phyloP scores from a whole-genome alignment of 1,140 invertebrate species.

The Zaprionus capensis region DNA sequence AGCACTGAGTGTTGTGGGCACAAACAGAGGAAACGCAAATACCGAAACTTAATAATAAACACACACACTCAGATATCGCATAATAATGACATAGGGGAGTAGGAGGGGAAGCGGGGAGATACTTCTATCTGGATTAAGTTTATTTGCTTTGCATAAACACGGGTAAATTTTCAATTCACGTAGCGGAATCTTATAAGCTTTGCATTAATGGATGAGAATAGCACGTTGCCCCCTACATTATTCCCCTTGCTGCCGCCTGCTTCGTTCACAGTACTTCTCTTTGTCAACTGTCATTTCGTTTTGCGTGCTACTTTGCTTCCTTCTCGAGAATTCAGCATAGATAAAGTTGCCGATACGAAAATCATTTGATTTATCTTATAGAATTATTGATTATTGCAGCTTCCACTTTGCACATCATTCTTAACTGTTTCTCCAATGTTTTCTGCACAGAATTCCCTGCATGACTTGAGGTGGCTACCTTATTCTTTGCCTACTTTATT shows the following conservation, averaged over 20 bases:
- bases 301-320: not conserved
- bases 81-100: not conserved
- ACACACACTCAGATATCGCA: conserved; percentile 9
- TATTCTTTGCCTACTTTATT: not conserved
- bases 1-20: not conserved
- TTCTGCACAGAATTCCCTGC: too few relatives aligned
- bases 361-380: not conserved
- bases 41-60: not conserved
- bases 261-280: not conserved
- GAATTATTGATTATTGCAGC: not conserved
- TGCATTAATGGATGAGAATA: conserved; percentile 5
- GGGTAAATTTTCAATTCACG: conserved; percentile 9
- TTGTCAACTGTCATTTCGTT: not conserved
- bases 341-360: not conserved
- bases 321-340: not conserved
- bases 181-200: conserved; percentile 1
- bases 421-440: not conserved
- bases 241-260: too few relatives aligned
- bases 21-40: conserved; percentile 14
- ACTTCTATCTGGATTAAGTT: not conserved
- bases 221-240: not conserved
- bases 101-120: not conserved
- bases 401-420: not conserved
- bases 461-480: too few relatives aligned
- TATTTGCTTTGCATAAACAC: conserved; percentile 21